A percentile compares a stretch with the other conserved stretches of the same genome.
Evolutionary conservation across 2,797 vertebrate species (phyloP).

Genomic region (Crax fasciolata): DNA sequence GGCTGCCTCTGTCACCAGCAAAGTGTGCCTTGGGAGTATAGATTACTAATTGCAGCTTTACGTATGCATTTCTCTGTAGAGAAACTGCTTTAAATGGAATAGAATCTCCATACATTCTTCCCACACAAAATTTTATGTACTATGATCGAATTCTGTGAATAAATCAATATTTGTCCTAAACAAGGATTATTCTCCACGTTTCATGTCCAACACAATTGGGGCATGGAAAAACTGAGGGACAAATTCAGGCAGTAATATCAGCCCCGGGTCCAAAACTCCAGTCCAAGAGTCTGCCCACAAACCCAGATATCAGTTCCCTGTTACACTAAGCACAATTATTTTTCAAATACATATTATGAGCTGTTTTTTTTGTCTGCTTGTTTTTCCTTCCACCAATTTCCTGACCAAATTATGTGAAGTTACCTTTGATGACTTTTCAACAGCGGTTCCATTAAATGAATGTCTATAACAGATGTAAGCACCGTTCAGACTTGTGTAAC

Average conservation of each 20-base stretch:
- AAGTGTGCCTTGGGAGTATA: background rate
- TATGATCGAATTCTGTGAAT: background rate
- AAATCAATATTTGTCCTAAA: background rate
- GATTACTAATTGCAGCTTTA: background rate
- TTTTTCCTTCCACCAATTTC: background rate
- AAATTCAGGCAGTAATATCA: background rate
- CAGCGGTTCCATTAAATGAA: background rate
- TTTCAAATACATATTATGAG: background rate
- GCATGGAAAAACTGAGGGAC: background rate
- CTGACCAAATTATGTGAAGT: background rate
- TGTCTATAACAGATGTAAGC: background rate
- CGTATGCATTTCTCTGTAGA: background rate
- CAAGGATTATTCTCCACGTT: background rate
- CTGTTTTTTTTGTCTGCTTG: background rate
- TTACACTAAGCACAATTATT: background rate
- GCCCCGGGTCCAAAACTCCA: background rate
- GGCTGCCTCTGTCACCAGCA: background rate
- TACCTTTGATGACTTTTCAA: background rate
- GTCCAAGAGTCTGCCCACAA: background rate
- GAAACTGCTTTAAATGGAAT: background rate
- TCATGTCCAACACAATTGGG: background rate
- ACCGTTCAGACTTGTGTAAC: background rate
- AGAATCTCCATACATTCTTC: background rate
- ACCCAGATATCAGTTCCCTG: background rate
- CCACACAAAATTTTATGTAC: background rate